A percentile compares a stretch with the other conserved stretches of the same genome.
Conservation (phyloP, 2,113 vertebrate species). For the Potamarius usumacintae region DNA sequence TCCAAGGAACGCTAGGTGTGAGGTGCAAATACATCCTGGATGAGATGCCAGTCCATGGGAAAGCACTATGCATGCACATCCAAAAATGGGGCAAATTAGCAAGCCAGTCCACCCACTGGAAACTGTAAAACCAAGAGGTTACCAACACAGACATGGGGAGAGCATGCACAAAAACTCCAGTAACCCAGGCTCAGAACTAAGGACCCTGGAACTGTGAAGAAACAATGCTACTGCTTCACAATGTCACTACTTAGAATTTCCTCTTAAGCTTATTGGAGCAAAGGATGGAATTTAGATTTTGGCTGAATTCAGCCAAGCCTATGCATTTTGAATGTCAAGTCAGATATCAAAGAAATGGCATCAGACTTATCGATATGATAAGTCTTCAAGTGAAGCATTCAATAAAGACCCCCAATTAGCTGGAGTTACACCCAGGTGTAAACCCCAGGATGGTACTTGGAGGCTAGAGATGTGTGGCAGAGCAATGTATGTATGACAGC, state of each 20-base stretch:
- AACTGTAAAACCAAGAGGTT: neutral
- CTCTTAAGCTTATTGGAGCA: slow-evolving; percentile 1
- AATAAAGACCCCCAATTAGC: neutral
- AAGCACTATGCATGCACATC: neutral
- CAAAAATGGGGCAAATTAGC: neutral
- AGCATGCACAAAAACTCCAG: neutral
- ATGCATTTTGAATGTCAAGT: slow-evolving; percentile 8
- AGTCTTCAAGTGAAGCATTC: neutral
- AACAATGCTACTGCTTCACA: neutral
- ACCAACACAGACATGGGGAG: neutral
- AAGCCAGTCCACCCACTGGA: neutral
- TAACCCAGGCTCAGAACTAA: neutral
- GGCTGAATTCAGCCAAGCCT: neutral
- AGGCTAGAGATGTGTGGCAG: neutral
- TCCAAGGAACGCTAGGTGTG: neutral
- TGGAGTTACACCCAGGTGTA: neutral
- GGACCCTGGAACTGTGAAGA: neutral
- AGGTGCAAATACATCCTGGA: neutral
- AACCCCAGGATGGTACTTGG: neutral
- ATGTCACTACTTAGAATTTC: neutral
- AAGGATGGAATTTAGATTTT: neutral
- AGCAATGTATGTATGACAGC: neutral
- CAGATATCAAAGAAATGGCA: neutral
- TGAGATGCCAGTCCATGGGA: neutral
- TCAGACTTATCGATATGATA: neutral